A percentile compares a stretch with the other conserved stretches of the same genome.
Evolutionary conservation across 2,888 invertebrate genomes (phyloP).

Genomic region (Nemotelus nigrinus): DNA sequence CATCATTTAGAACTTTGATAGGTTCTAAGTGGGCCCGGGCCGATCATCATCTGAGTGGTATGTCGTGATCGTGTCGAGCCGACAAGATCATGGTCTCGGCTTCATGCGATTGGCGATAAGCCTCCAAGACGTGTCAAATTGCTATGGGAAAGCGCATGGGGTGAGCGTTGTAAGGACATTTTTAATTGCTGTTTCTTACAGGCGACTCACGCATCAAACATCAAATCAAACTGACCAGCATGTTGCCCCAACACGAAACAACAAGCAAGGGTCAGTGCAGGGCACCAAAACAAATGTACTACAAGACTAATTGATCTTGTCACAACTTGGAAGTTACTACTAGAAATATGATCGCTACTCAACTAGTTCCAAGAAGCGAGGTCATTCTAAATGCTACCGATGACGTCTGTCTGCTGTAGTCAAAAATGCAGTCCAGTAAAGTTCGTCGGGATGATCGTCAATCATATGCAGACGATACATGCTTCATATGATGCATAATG

Average conservation of each 20-base stretch:
- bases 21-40: not conserved
- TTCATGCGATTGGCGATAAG: constrained; percentile 3
- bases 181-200: no score
- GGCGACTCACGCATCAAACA: no score
- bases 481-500: not conserved
- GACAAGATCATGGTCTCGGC: constrained; percentile 13
- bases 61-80: constrained; percentile 4
- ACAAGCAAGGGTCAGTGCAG: no score
- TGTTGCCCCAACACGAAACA: no score
- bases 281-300: not conserved
- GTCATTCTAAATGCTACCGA: not conserved
- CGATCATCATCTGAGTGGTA: not conserved
- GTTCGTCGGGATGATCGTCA: constrained; percentile 7
- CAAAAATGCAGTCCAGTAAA: constrained; percentile 6
- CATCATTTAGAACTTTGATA: constrained; percentile 12
- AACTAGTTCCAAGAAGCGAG: not conserved
- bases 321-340: constrained; percentile 14
- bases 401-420: constrained; percentile 2
- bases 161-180: no score
- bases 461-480: constrained; percentile 4
- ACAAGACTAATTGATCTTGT: constrained; percentile 23
- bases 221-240: no score
- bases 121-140: not conserved
- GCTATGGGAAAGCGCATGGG: no score
- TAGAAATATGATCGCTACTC: constrained; percentile 15